Percentiles rank a stretch among this genome's conserved stretches.
Conservation (phyloP, 2,113 vertebrate genomes). For the Acinonyx jubatus region DNA sequence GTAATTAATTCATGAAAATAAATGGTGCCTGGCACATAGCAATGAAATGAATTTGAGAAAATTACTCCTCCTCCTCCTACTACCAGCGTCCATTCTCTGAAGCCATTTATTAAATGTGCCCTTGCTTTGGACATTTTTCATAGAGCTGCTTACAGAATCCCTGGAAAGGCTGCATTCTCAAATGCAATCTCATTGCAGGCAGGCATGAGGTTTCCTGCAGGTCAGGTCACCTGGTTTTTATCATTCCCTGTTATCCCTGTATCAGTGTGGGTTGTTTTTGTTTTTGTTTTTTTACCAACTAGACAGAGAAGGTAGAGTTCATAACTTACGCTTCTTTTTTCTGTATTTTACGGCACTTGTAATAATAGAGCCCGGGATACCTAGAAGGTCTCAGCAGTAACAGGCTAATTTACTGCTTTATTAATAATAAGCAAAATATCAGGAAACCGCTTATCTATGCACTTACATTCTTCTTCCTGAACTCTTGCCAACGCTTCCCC, state of each 20-base stretch:
- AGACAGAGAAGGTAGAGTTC: neutral
- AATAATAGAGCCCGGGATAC: neutral
- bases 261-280: neutral
- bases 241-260: neutral
- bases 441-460: neutral
- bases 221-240: neutral
- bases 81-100: neutral
- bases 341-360: neutral
- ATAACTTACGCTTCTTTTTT: neutral
- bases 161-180: neutral
- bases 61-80: no score
- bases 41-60: neutral
- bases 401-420: slow-evolving; percentile 11
- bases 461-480: neutral
- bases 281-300: neutral
- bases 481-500: neutral
- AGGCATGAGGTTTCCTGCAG: neutral
- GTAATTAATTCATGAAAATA: neutral
- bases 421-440: slow-evolving; percentile 24
- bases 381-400: neutral
- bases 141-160: neutral
- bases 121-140: neutral
- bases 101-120: neutral
- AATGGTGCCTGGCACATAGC: neutral
- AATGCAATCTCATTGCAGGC: neutral